Percentiles rank a stretch among this genome's conserved stretches.
These are phyloP conservation scores for Monodelphis domestica DNA, from an alignment of 2,797 vertebrate genomes.

Conservation along the genomic window DNA sequence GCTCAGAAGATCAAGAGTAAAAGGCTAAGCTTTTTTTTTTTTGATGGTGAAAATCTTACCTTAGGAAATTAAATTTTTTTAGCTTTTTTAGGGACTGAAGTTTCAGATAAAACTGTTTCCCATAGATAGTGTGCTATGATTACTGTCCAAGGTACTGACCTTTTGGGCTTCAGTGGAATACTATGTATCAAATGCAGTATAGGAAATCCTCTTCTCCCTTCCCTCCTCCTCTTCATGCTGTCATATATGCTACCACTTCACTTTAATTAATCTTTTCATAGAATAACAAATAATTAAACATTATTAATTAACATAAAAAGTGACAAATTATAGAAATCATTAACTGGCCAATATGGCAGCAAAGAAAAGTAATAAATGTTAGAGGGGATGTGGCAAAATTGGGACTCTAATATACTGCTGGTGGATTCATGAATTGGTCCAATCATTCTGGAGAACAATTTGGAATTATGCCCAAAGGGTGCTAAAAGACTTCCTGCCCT, in stretches of 20 bases:
- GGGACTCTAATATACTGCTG: too few species aligned
- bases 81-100: neutral
- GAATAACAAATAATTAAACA: neutral
- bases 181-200: neutral
- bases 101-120: neutral
- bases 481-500: too few species aligned
- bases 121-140: neutral
- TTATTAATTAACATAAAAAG: neutral
- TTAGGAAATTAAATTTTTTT: neutral
- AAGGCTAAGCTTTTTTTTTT: too few species aligned
- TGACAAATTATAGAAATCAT: neutral
- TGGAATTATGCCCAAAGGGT: too few species aligned
- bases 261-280: neutral
- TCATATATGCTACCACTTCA: neutral
- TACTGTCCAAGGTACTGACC: neutral
- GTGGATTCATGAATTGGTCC: too few species aligned
- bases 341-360: too few species aligned
- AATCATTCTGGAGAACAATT: too few species aligned
- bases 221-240: neutral
- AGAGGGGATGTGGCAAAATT: too few species aligned
- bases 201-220: neutral
- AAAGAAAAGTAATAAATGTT: too few species aligned
- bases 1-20: neutral
- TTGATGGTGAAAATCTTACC: neutral
- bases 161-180: neutral